Percentiles rank a stretch among this genome's conserved stretches.
phyloP scores from a whole-genome alignment of 2,113 vertebrate genomes.

The Cynocephalus volans region DNA sequence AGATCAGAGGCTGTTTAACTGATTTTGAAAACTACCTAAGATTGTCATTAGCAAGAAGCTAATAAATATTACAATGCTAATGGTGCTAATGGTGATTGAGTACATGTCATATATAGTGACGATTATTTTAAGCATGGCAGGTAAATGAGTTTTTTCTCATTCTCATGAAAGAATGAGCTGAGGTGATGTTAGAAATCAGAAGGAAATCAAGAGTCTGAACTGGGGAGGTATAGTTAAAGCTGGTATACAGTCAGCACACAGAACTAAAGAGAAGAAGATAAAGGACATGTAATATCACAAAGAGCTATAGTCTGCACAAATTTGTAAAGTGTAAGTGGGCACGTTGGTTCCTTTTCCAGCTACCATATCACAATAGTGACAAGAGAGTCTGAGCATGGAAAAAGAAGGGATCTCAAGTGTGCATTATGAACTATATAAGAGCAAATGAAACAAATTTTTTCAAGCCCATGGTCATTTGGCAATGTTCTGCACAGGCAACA shows the following conservation, averaged over 20 bases:
- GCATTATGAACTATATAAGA: not conserved
- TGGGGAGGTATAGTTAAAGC: not conserved
- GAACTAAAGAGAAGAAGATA: not conserved
- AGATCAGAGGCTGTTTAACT: conserved; percentile 13
- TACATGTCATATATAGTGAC: not conserved
- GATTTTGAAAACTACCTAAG: not conserved
- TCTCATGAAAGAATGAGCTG: not conserved
- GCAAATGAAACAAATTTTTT: conserved; percentile 36
- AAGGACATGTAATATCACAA: not conserved
- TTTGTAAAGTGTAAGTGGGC: not conserved
- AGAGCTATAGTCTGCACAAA: not conserved
- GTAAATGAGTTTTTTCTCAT: not conserved
- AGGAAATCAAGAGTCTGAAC: not conserved
- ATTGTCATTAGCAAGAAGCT: not conserved
- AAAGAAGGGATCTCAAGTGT: not conserved
- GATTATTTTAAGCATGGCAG: conserved; percentile 2
- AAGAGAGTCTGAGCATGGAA: not conserved
- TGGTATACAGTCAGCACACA: not conserved
- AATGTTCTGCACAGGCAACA: not conserved
- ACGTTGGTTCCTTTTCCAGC: not conserved
- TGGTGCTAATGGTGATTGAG: not conserved
- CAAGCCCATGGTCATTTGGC: not conserved
- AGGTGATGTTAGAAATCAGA: not conserved
- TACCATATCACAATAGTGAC: accelerated
- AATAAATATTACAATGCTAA: conserved; percentile 10